Conservation (phyloP, 1,140 invertebrate species). For the Gryon sp. region DNA sequence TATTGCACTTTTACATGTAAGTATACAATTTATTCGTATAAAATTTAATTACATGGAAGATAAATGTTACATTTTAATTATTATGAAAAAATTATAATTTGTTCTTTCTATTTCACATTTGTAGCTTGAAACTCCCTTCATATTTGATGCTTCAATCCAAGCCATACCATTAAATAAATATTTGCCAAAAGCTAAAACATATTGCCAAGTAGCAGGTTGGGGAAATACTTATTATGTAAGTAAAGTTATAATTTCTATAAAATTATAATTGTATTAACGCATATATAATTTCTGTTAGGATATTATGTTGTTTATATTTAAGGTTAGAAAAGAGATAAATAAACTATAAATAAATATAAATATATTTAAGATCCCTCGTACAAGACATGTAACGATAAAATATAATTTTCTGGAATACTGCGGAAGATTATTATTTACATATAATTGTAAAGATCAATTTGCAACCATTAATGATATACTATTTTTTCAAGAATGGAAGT, state of each 20-base stretch:
- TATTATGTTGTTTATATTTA: too few species aligned
- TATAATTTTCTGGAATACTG: too few species aligned
- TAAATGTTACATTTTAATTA: too few species aligned
- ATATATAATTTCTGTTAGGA: too few species aligned
- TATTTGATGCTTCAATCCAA: slow-evolving; percentile 7
- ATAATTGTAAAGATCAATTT: too few species aligned
- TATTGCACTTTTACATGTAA: slow-evolving; percentile 67
- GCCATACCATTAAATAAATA: not conserved
- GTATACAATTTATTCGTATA: not conserved
- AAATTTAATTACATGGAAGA: not conserved
- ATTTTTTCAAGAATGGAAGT: slow-evolving; percentile 34
- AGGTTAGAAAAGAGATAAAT: too few species aligned
- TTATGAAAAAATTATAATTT: not conserved
- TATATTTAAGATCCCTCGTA: too few species aligned
- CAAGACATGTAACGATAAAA: too few species aligned
- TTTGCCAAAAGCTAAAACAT: slow-evolving; percentile 33
- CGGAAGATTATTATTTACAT: too few species aligned
- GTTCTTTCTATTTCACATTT: slow-evolving; percentile 13
- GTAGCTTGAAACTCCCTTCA: slow-evolving; percentile 25
- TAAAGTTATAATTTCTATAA: slow-evolving; percentile 5
- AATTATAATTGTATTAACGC: not conserved
- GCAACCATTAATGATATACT: too few species aligned
- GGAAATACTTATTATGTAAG: slow-evolving; percentile 69
- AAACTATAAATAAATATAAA: too few species aligned
- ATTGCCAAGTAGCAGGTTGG: slow-evolving; percentile 76